Evolutionary conservation across 64 coral and sea anemone genomes (phyloP).

Genomic region (Anthopleura sola): DNA sequence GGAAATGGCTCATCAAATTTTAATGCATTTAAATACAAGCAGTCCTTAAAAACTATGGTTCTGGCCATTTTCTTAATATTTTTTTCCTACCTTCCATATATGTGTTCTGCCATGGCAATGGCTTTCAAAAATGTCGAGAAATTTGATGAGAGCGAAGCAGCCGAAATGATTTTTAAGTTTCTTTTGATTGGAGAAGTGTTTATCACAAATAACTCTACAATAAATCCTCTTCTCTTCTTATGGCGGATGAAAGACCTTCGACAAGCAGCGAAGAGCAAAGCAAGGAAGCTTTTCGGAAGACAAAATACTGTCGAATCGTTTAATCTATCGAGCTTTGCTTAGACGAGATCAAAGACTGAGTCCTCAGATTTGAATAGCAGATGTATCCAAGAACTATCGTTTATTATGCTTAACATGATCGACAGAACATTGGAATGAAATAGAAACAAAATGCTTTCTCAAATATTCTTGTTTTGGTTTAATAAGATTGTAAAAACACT

Average conservation of each 20-base stretch:
- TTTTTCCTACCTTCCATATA: neutral
- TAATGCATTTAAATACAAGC: neutral
- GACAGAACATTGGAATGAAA: no score
- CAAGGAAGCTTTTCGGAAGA: neutral
- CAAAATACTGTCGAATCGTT: neutral
- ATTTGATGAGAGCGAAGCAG: neutral
- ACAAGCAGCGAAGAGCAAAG: neutral
- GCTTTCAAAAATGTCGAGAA: neutral
- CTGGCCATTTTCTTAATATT: neutral
- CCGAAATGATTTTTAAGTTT: neutral
- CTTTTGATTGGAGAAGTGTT: neutral
- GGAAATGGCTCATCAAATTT: neutral
- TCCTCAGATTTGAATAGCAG: no score
- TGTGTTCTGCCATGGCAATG: neutral
- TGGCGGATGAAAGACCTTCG: neutral
- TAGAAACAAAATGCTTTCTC: no score
- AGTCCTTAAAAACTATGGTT: slow-evolving; percentile 2
- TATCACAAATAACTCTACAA: neutral
- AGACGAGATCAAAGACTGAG: no score
- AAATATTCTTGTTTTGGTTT: no score
- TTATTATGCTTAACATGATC: no score
- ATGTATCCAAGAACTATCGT: no score
- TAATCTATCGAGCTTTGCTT: neutral
- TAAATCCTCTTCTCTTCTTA: neutral
- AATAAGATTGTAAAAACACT: no score